Evolutionary conservation across 2,797 vertebrate genomes (phyloP).

Genomic region (Anabas testudineus): DNA sequence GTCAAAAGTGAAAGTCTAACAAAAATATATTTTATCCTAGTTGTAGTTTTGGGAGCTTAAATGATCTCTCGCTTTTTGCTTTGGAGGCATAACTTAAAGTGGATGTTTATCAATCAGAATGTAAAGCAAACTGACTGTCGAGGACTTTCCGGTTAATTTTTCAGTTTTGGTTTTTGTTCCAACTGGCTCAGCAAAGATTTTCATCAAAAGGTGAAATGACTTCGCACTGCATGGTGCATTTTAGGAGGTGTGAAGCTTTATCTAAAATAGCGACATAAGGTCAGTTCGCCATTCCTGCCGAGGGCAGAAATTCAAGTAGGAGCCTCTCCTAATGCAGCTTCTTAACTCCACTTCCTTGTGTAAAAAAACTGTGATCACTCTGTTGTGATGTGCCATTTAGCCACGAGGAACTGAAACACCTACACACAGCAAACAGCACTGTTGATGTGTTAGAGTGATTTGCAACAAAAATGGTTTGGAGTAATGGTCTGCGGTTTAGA

Average conservation of each 20-base stretch:
- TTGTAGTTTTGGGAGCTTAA: neutral
- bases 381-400: conserved; percentile 56
- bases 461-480: conserved; percentile 36
- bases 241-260: conserved; percentile 62
- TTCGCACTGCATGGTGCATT: conserved; percentile 60
- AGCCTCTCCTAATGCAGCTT: conserved; percentile 44
- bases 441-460: conserved; percentile 37
- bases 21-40: too few relatives aligned
- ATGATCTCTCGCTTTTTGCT: neutral
- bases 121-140: conserved; percentile 6
- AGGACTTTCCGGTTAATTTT: conserved; percentile 20
- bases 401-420: conserved; percentile 66
- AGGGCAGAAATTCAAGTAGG: conserved; percentile 44
- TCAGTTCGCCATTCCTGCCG: conserved; percentile 54
- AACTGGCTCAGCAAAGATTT: conserved; percentile 33
- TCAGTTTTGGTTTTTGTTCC: conserved; percentile 38
- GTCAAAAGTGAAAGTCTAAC: neutral
- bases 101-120: conserved; percentile 35
- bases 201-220: conserved; percentile 52
- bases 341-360: conserved; percentile 32
- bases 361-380: conserved; percentile 39
- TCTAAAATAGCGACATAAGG: conserved; percentile 53
- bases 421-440: conserved; percentile 60
- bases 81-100: neutral
- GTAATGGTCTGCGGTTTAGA: conserved; percentile 18